A percentile compares a stretch with the other conserved stretches of the same genome.
These are phyloP conservation scores for Poeciliopsis retropinna DNA, from an alignment of 2,113 vertebrate species.

Conservation along the genomic window DNA sequence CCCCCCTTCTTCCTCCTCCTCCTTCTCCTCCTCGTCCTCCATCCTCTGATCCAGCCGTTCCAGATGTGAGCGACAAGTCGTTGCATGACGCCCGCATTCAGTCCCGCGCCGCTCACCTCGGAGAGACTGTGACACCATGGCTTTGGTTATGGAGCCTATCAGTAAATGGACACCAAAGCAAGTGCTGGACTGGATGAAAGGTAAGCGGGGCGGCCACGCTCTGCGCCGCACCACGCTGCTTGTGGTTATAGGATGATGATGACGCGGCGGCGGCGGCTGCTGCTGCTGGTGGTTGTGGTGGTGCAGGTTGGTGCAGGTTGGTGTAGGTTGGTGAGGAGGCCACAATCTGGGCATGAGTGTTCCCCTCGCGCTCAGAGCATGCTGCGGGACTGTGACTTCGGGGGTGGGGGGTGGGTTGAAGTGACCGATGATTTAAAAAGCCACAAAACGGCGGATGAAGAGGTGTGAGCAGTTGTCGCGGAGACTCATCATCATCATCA, in stretches of 20 bases:
- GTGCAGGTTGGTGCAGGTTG: background rate
- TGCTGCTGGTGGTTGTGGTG: background rate
- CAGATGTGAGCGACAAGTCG: constrained; percentile 76
- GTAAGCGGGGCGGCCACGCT: constrained; percentile 67
- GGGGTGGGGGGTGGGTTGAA: background rate
- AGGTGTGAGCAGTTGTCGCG: constrained; percentile 6
- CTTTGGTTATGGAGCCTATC: constrained; percentile 92
- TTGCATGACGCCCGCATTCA: constrained; percentile 71
- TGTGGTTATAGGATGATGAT: constrained; percentile 36
- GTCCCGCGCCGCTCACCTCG: constrained; percentile 71
- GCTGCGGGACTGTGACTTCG: constrained; percentile 39
- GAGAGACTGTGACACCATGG: constrained; percentile 89
- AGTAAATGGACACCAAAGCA: constrained; percentile 93
- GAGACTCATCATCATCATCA: constrained; percentile 18
- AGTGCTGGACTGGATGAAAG: constrained; percentile 94
- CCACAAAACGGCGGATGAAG: constrained; percentile 19
- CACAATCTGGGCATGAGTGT: constrained; percentile 53
- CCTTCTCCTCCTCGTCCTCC: too few species aligned
- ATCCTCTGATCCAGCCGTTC: constrained; percentile 42
- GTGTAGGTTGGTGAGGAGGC: constrained; percentile 41
- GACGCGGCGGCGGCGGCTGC: background rate
- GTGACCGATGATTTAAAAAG: constrained; percentile 37
- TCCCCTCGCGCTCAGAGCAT: constrained; percentile 33
- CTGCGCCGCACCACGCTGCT: constrained; percentile 35
- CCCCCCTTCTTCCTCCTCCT: background rate